Percentiles rank a stretch among this genome's conserved stretches.
Conservation (phyloP, 2,113 vertebrate genomes). For the Odontophorus gujanensis region DNA sequence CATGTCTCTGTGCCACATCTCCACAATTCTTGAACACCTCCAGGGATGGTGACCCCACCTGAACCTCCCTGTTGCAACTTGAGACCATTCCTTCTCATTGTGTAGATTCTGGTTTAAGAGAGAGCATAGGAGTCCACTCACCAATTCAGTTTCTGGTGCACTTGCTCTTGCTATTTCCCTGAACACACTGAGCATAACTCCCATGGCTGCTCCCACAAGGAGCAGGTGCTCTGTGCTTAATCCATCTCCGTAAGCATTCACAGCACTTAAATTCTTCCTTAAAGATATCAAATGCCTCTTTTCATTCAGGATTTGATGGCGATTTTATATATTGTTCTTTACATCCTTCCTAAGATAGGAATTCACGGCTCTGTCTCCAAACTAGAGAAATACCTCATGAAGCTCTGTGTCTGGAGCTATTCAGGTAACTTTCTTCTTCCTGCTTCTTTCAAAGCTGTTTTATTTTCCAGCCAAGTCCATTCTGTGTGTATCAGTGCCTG, state of each 20-base stretch:
- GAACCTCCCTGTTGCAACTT: no score
- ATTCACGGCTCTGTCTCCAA: background rate
- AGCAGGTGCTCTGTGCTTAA: background rate
- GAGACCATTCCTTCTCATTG: no score
- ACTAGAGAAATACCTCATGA: background rate
- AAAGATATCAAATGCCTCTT: background rate
- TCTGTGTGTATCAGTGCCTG: background rate
- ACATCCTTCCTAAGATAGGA: background rate
- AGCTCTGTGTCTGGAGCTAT: background rate
- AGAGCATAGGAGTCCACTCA: background rate
- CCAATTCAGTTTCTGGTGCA: rapidly evolving
- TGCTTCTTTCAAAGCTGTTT: conserved; percentile 16
- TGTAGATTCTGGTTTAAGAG: background rate
- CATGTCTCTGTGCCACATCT: no score
- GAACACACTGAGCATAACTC: background rate
- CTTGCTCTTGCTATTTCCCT: background rate
- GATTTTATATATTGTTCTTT: background rate
- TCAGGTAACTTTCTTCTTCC: conserved; percentile 32
- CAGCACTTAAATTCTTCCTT: background rate
- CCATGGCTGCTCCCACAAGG: background rate
- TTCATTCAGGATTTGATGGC: background rate
- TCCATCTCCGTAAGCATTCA: background rate
- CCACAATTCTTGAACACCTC: no score
- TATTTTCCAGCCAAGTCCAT: conserved; percentile 45
- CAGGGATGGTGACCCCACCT: no score